Evolutionary conservation across 2,113 vertebrate genomes (phyloP).

Genomic region (Sylvietta virens): DNA sequence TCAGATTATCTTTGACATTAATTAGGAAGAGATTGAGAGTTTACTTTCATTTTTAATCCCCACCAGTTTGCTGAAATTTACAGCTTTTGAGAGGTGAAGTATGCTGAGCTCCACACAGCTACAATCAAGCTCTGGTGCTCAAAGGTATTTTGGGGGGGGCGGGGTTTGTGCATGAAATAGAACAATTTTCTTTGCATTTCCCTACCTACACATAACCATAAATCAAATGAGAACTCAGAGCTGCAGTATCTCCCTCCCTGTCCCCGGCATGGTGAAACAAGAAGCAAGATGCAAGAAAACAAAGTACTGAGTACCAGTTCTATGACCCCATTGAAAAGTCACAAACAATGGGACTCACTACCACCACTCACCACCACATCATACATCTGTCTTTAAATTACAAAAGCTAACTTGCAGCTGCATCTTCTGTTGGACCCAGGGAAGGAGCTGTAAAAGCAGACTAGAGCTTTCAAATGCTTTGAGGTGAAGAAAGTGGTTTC

Average conservation of each 20-base stretch:
- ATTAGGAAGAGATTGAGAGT: not conserved
- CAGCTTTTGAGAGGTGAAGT: not conserved
- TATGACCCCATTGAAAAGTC: not conserved
- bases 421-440: not conserved
- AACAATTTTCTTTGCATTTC: not conserved
- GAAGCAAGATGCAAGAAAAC: not conserved
- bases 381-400: not conserved
- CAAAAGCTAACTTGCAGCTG: not conserved
- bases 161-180: not conserved
- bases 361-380: not conserved
- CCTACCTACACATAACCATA: not conserved
- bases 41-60: not conserved
- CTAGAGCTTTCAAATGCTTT: not conserved
- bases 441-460: not conserved
- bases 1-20: not conserved
- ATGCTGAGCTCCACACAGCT: not conserved
- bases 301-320: not conserved
- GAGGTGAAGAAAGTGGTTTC: not conserved
- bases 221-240: not conserved
- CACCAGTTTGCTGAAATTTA: not conserved
- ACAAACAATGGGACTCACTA: not conserved
- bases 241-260: not conserved
- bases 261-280: rapidly evolving
- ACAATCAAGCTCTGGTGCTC: not conserved
- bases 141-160: not conserved